Conservation (phyloP, 2,797 vertebrate species). For the Echeneis naucrates region DNA sequence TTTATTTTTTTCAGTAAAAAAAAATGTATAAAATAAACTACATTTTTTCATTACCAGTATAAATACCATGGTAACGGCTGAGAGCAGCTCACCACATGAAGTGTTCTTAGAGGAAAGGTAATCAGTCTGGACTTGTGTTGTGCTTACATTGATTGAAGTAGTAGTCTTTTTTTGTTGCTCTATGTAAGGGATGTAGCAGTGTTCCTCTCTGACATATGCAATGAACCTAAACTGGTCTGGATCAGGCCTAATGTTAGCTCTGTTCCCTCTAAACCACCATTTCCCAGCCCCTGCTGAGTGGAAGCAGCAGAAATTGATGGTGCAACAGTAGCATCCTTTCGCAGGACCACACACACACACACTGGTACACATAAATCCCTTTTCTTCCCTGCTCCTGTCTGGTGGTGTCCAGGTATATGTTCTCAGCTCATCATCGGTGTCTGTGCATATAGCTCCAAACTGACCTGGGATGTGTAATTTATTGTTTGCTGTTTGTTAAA, state of each 20-base stretch:
- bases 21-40: background rate
- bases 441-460: background rate
- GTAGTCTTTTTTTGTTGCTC: background rate
- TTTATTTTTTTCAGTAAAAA: conserved; percentile 21
- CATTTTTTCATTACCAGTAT: conserved; percentile 33
- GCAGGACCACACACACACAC: background rate
- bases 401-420: background rate
- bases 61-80: conserved; percentile 45
- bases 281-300: conserved; percentile 21
- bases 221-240: conserved; percentile 14
- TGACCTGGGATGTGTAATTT: conserved; percentile 16
- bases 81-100: conserved; percentile 38
- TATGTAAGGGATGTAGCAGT: background rate
- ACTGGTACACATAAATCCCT: background rate
- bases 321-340: conserved; percentile 6
- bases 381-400: background rate
- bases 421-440: too few species aligned
- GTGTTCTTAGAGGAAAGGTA: conserved; percentile 30
- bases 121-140: conserved; percentile 12
- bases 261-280: conserved; percentile 24
- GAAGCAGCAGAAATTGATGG: conserved; percentile 36
- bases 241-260: conserved; percentile 27
- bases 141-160: background rate
- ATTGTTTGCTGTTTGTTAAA: conserved; percentile 30
- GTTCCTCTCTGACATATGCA: conserved; percentile 8